Base-by-base conservation (phyloP, 1,140 invertebrate genomes). In the Papilio helenus region DNA sequence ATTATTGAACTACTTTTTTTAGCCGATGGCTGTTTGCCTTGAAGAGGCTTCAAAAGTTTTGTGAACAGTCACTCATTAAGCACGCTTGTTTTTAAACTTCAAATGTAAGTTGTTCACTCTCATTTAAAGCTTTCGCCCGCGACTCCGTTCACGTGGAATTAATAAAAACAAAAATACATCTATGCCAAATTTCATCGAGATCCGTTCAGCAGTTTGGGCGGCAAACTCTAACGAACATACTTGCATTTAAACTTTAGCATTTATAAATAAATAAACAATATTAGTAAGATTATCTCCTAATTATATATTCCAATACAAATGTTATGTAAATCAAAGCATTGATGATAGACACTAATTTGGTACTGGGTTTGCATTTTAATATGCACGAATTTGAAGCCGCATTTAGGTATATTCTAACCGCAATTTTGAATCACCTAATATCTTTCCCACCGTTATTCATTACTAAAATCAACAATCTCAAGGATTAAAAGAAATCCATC, bases 331-430 rank as follows among this genome's bases (percentile, higher is more conserved):
- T 34, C 34, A 34, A 34, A 34, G 5, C 34, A 34, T 34, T 34
- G 34, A 55, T 20, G 2, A 55, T 4, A 18, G 7, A 8, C n/a
- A 55, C 18, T 20, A 55, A 55, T 55, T n/a, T 8, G 3, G n/a
- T 55, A 55, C n/a, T n/a, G 9, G 51, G n/a, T 55, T 55, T 16
- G 23, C 14, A 26, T 61, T 61, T 61, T 61, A 61, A 61, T 61
- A 61, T 61, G 23, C 9, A 12, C 23, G 23, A 61, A 55, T 55
- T 55, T 5, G 9, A 23, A 58, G 51, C 23, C 20, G 23, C 58
- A 61, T 61, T 61, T 18, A 12, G 58, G 58, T 20, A 58, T 20
- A 58, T 61, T 61, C 58, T 26, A 23, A 61, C 58, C 58, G 58
- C 58, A 61, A 9, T 14, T 26, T 14, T 2, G 20, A 61, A 26